Percentiles rank a stretch among this genome's conserved stretches.
Conservation (phyloP, 1,140 invertebrate species). For the Drosophila azteca region DNA sequence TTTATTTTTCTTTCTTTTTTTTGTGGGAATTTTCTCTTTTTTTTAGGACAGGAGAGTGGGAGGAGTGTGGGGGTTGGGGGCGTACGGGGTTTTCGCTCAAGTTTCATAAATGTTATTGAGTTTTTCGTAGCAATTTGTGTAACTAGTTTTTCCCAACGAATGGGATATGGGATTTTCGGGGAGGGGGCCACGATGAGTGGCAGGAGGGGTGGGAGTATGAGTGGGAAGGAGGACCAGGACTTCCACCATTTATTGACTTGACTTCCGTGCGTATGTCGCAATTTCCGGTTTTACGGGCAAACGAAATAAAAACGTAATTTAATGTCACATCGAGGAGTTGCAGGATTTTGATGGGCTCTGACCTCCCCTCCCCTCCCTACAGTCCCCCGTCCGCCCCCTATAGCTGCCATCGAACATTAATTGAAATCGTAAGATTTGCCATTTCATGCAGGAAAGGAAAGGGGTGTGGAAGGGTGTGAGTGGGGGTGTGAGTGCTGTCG, state of each 20-base stretch:
- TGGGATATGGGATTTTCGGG: neutral
- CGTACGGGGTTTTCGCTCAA: slow-evolving; percentile 58
- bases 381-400: neutral
- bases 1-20: slow-evolving; percentile 56
- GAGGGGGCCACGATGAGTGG: neutral
- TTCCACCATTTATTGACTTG: slow-evolving; percentile 74
- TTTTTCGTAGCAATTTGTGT: slow-evolving; percentile 64
- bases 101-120: slow-evolving; percentile 78
- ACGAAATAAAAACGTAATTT: slow-evolving; percentile 82
- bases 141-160: slow-evolving; percentile 57
- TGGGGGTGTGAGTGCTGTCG: neutral
- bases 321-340: slow-evolving; percentile 46
- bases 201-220: no score
- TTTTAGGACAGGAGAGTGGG: slow-evolving; percentile 12
- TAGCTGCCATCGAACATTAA: slow-evolving; percentile 43
- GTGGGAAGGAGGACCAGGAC: slow-evolving; percentile 10
- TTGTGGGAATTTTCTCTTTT: slow-evolving; percentile 40
- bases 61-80: slow-evolving; percentile 8
- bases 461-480: neutral
- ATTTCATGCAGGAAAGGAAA: slow-evolving; percentile 51
- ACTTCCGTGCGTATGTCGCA: slow-evolving; percentile 81
- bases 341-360: slow-evolving; percentile 39
- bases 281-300: slow-evolving; percentile 77
- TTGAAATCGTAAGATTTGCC: slow-evolving; percentile 74
- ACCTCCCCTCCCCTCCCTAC: slow-evolving; percentile 22